Evolutionary conservation across 2,113 vertebrate genomes (phyloP).

Genomic region (Rhinolophus ferrumequinum): DNA sequence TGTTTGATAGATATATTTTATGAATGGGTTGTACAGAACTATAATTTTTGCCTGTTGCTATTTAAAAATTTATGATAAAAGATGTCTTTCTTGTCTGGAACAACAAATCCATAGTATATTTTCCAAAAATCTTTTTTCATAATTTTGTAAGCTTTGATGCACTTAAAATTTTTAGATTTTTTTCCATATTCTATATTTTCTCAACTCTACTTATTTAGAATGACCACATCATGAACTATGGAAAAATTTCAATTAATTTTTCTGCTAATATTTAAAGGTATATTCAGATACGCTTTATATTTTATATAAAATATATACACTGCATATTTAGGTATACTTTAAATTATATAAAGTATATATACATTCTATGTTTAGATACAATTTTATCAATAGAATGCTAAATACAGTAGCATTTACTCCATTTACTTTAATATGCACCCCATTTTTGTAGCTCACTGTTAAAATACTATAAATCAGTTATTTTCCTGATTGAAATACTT

Average conservation of each 20-base stretch:
- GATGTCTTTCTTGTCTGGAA: not conserved
- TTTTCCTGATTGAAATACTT: not conserved
- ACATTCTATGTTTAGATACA: not conserved
- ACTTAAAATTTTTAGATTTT: not conserved
- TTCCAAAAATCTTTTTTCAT: not conserved
- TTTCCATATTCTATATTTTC: not conserved
- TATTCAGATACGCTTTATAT: not conserved
- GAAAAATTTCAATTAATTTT: not conserved
- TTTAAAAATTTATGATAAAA: constrained; percentile 62
- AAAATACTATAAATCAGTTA: not conserved
- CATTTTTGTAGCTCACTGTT: not conserved
- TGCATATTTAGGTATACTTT: not conserved
- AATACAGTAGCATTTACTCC: not conserved
- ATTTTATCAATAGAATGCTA: not conserved
- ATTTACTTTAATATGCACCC: not conserved
- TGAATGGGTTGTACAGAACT: not conserved
- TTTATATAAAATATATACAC: too few relatives aligned
- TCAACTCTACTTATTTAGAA: not conserved
- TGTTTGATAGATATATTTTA: constrained; percentile 20
- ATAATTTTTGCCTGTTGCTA: constrained; percentile 29
- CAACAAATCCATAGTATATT: not conserved
- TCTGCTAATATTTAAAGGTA: not conserved
- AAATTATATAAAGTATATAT: too few relatives aligned
- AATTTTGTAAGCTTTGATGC: not conserved
- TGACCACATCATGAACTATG: not conserved